Conservation (phyloP, 1,140 invertebrate species). For the Neodiprion fabricii region DNA sequence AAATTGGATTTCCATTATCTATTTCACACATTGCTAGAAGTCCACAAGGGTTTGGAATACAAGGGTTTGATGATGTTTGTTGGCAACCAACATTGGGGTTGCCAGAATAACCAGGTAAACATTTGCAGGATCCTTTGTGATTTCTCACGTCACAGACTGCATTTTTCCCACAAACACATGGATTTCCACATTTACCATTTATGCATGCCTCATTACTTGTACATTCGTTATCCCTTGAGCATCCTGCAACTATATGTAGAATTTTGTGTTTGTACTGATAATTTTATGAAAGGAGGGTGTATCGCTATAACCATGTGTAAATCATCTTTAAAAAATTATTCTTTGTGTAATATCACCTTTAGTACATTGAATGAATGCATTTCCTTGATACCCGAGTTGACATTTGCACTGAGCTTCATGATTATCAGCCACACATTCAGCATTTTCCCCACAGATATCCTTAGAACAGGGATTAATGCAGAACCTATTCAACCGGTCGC, state of each 20-base stretch:
- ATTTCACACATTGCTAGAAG: constrained; percentile 83
- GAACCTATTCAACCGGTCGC: constrained; percentile 80
- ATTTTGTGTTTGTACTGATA: constrained; percentile 10
- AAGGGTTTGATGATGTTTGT: constrained; percentile 71
- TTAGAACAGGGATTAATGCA: constrained; percentile 85
- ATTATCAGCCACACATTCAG: constrained; percentile 78
- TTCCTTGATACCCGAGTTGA: constrained; percentile 76
- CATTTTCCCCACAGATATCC: constrained; percentile 84
- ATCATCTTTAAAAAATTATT: too few relatives aligned
- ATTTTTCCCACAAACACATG: constrained; percentile 78
- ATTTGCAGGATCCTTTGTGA: constrained; percentile 78
- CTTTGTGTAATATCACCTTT: constrained; percentile 55
- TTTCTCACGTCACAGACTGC: constrained; percentile 79
- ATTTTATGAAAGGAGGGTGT: neutral
- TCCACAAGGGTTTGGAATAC: constrained; percentile 85
- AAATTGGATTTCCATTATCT: constrained; percentile 86
- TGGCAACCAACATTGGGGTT: constrained; percentile 70
- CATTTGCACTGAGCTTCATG: constrained; percentile 83
- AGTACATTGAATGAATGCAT: constrained; percentile 78
- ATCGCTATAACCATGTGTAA: neutral
- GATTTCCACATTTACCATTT: constrained; percentile 75
- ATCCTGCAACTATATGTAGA: constrained; percentile 67
- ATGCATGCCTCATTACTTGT: constrained; percentile 74
- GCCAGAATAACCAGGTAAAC: constrained; percentile 76
- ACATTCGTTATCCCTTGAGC: constrained; percentile 74